Evolutionary conservation across 2,888 invertebrate genomes (phyloP), one percentile per base, ranked within the genome.

Genomic region (Dorcus parallelipipedus): DNA sequence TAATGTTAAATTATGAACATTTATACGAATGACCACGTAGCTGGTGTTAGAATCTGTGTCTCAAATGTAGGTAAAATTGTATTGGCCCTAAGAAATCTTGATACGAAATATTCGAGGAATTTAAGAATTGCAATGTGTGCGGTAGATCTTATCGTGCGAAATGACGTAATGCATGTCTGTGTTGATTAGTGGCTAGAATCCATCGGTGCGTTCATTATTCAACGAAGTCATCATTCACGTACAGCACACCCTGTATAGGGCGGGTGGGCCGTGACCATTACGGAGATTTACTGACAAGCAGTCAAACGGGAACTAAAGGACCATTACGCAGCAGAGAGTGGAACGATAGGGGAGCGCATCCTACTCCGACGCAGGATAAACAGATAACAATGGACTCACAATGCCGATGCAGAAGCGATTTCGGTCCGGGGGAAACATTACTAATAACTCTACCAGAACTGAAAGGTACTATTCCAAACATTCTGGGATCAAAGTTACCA

Each of bases 221-320:
- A 40, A 14, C 23, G 14, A 9, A 45, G 51, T 40, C 51, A 51
- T 51, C 51, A 38, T 14, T 51, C 51, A 51, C 51, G 23, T 17
- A 45, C 45, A 45, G 51, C 51, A 51, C 51, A 51, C 51, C 51
- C 51, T 60, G 52, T 57, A 54, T 45, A 57, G 57, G 49, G 52
- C 48, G 59, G 49, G 47, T 33, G 52, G 49, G 38, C 60, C 49
- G 52, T 50, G 57, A 51, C 60, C 60, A 60, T 60, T 60, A 60
- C 52, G 48, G 39, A 60, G 60, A 60, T 60, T 60, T 60, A 60
- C 49, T 43, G 57, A 51, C 51, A n/a, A 40, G 38, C 39, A 51
- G 38, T 17, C 51, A 20, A 38, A 39, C 39, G 51, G 51, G 51
- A 51, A 51, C 51, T 51, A 40, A 51, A 51, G 51, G 51, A 51